Base-by-base conservation (phyloP, 2,888 invertebrate genomes). In the Zonitis immaculata region DNA sequence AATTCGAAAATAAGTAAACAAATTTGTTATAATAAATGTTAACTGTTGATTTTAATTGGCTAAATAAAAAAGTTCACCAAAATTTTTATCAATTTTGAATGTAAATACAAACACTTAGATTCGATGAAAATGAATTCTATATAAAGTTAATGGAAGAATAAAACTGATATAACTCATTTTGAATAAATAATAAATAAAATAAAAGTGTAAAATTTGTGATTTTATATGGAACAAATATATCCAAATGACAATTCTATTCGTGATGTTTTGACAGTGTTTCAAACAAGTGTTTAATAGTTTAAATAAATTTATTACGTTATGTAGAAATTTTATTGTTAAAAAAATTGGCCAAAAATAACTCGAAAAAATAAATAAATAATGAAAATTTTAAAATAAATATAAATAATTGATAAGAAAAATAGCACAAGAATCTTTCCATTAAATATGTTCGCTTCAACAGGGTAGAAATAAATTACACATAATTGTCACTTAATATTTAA, bases 1-100 rank as follows among this genome's bases (percentile, higher is more conserved):
- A n/a, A n/a, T n/a, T n/a, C n/a, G n/a, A n/a, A n/a, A n/a, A n/a
- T n/a, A n/a, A n/a, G n/a, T n/a, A n/a, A n/a, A n/a, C n/a, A n/a
- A n/a, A n/a, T n/a, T n/a, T n/a, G 26, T 27, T 14, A 47, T 47
- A 55, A 51, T 56, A 42, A 52, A 56, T 56, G 56, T 56, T 56
- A 48, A 49, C 47, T 56, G 51, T 51, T 49, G 47, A 32, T n/a
- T 56, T 56, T 49, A 46, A 51, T 32, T 14, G 32, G 14, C 14
- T 16, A 32, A 32, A 14, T 25, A 25, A 25, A 25, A 25, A 25
- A 25, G 6, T 14, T 8, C 14, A 32, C 14, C 7, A 14, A 14
- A 32, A 14, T 32, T 14, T 32, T 16, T 14, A 32, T 32, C 32
- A 14, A 32, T 6, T 14, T 42, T 42, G 49, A 49, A 49, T 52